Percentiles rank a stretch among this genome's conserved stretches.
Evolutionary conservation across 2,113 vertebrate genomes (phyloP).

Genomic region (Entomyzon cyanotis): DNA sequence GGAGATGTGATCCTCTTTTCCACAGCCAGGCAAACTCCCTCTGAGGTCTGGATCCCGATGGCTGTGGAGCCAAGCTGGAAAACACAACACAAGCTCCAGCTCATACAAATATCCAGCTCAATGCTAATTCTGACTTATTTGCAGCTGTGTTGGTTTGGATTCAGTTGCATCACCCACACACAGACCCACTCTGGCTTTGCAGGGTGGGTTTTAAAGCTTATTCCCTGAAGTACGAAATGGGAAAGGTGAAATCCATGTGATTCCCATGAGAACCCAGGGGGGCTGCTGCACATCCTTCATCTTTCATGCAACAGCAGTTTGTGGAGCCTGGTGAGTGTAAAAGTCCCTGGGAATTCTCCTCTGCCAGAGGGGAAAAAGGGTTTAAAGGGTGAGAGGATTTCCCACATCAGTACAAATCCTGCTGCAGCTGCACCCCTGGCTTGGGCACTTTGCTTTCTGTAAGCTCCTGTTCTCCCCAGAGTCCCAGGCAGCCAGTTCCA

Average conservation of each 20-base stretch:
- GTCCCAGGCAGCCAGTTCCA: background rate
- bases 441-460: background rate
- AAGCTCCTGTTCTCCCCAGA: background rate
- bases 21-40: constrained; percentile 96
- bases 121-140: accelerated
- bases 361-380: background rate
- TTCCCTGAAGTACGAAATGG: background rate
- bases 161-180: background rate
- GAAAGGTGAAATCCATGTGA: background rate
- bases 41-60: constrained; percentile 96
- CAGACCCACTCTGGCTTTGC: background rate
- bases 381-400: background rate
- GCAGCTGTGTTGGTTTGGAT: background rate
- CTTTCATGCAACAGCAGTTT: background rate
- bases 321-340: background rate
- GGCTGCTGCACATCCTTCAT: background rate
- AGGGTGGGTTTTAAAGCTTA: background rate
- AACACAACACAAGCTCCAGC: background rate
- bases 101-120: background rate
- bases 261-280: background rate
- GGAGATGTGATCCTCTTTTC: constrained; percentile 98
- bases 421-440: background rate
- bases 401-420: background rate
- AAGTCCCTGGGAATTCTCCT: background rate
- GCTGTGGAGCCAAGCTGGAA: constrained; percentile 94